Evolutionary conservation across 2,113 vertebrate genomes (phyloP).

Genomic region (Bucco capensis): DNA sequence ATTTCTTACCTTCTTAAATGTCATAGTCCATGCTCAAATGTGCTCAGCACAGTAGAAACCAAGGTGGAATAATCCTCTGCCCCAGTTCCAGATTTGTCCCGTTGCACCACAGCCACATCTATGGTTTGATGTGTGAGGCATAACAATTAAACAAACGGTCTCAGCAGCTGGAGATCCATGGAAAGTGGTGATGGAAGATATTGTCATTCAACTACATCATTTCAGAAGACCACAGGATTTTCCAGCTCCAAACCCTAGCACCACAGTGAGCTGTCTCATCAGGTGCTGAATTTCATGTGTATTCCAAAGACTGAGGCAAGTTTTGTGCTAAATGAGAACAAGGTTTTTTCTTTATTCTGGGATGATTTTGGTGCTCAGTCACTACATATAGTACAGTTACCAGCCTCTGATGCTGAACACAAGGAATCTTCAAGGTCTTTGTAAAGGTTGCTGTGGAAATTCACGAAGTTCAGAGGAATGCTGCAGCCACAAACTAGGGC

Average conservation of each 20-base stretch:
- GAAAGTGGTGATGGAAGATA: not conserved
- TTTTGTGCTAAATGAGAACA: not conserved
- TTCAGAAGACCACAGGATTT: not conserved
- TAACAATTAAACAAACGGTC: not conserved
- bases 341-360: not conserved
- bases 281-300: not conserved
- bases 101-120: not conserved
- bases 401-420: not conserved
- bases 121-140: not conserved
- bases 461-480: not conserved
- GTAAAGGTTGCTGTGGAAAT: not conserved
- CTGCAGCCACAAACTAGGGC: not conserved
- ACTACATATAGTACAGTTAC: not conserved
- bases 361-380: not conserved
- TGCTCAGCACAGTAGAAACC: not conserved
- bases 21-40: rapidly evolving
- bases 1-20: conserved; percentile 7
- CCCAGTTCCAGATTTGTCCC: not conserved
- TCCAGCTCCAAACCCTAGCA: not conserved
- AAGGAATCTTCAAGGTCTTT: not conserved
- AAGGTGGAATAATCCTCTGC: not conserved
- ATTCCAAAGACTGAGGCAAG: not conserved
- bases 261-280: not conserved
- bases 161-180: not conserved
- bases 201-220: not conserved